These are phyloP conservation scores for Cephus nigrinus DNA, from an alignment of 2,888 invertebrate genomes.

Conservation along the genomic window DNA sequence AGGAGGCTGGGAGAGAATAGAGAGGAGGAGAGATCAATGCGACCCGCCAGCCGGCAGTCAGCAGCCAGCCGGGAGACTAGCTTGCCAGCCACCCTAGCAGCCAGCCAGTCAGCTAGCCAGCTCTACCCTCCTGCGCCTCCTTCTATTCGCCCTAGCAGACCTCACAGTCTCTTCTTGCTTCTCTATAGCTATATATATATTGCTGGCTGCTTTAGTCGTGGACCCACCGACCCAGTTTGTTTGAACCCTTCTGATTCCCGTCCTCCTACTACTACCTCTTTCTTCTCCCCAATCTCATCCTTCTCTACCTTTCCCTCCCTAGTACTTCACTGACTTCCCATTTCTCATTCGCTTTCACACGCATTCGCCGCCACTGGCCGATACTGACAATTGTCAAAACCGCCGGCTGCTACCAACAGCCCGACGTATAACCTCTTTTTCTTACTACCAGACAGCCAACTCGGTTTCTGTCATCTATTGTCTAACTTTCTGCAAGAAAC, in stretches of 20 bases:
- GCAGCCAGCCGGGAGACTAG: constrained; percentile 37
- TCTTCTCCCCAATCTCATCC: not conserved
- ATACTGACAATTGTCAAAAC: not conserved
- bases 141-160: constrained; percentile 2
- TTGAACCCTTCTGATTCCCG: constrained; percentile 14
- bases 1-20: constrained; percentile 20
- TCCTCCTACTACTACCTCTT: constrained; percentile 17
- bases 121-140: constrained; percentile 14
- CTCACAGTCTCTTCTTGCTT: not conserved
- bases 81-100: constrained; percentile 10
- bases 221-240: constrained; percentile 25
- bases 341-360: constrained; percentile 4
- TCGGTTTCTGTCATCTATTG: not conserved
- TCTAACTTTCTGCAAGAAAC: not conserved
- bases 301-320: not conserved
- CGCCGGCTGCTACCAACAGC: not conserved
- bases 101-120: not conserved
- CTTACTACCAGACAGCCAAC: not conserved
- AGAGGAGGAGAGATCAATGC: constrained; percentile 41
- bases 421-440: not conserved
- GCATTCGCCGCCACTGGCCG: not conserved
- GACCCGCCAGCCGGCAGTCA: constrained; percentile 33
- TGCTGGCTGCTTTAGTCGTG: constrained; percentile 4
- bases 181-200: not conserved
- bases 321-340: not conserved